Base-by-base conservation (phyloP, 1,140 invertebrate species). In the Cotesia glomerata region DNA sequence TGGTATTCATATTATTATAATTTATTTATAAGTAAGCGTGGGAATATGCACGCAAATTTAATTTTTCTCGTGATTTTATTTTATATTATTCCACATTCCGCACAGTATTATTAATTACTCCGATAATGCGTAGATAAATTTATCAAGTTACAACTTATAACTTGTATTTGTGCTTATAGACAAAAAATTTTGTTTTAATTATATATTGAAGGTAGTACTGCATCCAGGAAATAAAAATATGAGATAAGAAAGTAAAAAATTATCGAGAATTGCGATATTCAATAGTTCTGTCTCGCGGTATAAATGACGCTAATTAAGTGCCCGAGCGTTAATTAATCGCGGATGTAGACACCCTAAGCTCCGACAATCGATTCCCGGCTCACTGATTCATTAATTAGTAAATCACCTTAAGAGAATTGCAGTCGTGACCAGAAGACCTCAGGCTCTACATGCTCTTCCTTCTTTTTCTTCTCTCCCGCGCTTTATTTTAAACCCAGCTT, bases 371-470 rank as follows among this genome's bases (percentile, higher is more conserved):
- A 54, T 65, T 56, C 35, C 8, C 34, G 45, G 39, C 59, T 49
- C 49, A 70, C 18, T 58, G 68, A 62, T 56, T 71, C n/a, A 45
- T 64, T 63, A 71, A 71, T 71, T 71, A 71, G 69, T 54, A 26
- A 51, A 64, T 71, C 69, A 67, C 65, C 49, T 64, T 16, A 18
- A 7, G 36, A 9, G 63, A 36, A 65, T 65, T 65, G 63, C 63
- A 45, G 34, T 67, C 65, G 51, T 67, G 65, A 67, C 49, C 7
- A 54, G 13, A 49, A 45, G 63, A 49, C 36, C 45, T 18, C 5
- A 35, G 14, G 45, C 9, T n/a, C 11, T n/a, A 51, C 26, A 26
- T 26, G 26, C 26, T 26, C 26, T 26, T 26, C 26, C 35, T 35
- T 34, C 7, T 36, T 62, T 34, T 35, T 34, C n/a, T n/a, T 62